Base-by-base conservation (phyloP, 1,140 invertebrate genomes). In the Macrobrachium rosenbergii region DNA sequence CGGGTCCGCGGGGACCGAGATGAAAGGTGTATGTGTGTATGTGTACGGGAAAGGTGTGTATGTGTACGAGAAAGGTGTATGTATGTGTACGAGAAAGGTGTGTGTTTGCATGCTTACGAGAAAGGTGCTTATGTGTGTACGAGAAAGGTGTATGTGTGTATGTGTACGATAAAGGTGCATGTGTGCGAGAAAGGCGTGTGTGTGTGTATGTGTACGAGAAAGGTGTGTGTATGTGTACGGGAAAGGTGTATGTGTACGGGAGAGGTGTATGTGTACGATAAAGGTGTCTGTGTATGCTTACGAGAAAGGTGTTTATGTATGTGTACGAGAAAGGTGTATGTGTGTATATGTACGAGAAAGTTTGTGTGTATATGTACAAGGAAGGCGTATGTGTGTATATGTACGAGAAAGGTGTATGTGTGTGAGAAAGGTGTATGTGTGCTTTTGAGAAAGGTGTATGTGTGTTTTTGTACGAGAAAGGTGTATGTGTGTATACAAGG, bases 291-390 rank as follows among this genome's bases (percentile, higher is more conserved):
- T 58, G 11, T 78, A 58, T 60, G n/a, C 10, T 43, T 19, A 16
- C 59, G 76, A n/a, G 52, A 21, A 23, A 52, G 76, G 76, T 52
- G 6, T 52, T 45, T 78, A 11, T 58, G 43, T 78, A 52, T 78
- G 43, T 52, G 75, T 45, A 45, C 52, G 75, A 43, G 28, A 37
- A 37, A 37, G 28, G 45, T 77, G 45, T 77, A 17, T 58, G 76
- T 16, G 37, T 52, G 76, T 52, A 78, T 78, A 8, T 73, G 69
- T 8, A 23, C 69, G 21, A 16, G 14, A 23, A 23, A 73, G 21
- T n/a, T n/a, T n/a, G 21, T 21, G 14, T 73, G 5, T 8, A 37
- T 73, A 14, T 73, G 69, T 73, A 21, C 21, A 2, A 23, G 43
- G 43, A 23, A 73, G 2, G 69, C 2, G 69, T 73, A 73, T 73